Conservation (phyloP, 1,140 invertebrate species). For the Magallana gigas region DNA sequence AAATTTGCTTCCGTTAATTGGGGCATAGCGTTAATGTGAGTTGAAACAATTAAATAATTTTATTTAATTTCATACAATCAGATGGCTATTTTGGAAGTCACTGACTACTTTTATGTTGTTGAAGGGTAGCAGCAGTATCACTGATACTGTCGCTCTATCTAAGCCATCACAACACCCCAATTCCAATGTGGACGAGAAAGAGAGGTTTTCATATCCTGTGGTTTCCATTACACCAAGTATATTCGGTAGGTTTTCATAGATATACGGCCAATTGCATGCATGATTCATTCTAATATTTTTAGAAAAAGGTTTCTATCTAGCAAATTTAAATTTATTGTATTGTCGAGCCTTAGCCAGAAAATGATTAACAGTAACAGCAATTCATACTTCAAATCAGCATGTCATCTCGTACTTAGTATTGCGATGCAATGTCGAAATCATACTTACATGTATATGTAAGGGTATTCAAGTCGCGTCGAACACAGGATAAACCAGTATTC, state of each 20-base stretch:
- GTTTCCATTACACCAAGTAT: slow-evolving; percentile 89
- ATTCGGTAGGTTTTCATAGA: slow-evolving; percentile 84
- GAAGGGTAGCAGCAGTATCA: slow-evolving; percentile 87
- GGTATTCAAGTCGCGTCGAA: no score
- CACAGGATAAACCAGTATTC: no score
- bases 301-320: no score
- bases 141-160: slow-evolving; percentile 90
- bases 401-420: no score
- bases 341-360: no score
- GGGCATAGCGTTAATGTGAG: slow-evolving; percentile 59
- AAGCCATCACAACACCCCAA: slow-evolving; percentile 84
- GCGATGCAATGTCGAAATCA: no score
- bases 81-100: neutral
- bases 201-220: slow-evolving; percentile 81
- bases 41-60: neutral
- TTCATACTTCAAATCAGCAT: no score
- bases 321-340: no score
- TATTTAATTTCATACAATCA: neutral
- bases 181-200: slow-evolving; percentile 83
- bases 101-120: slow-evolving; percentile 73
- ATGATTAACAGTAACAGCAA: no score
- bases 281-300: neutral
- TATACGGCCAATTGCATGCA: no score
- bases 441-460: no score
- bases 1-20: slow-evolving; percentile 76